Evolutionary conservation across 2,888 invertebrate species (phyloP).

Genomic region (Campoplex nolae): DNA sequence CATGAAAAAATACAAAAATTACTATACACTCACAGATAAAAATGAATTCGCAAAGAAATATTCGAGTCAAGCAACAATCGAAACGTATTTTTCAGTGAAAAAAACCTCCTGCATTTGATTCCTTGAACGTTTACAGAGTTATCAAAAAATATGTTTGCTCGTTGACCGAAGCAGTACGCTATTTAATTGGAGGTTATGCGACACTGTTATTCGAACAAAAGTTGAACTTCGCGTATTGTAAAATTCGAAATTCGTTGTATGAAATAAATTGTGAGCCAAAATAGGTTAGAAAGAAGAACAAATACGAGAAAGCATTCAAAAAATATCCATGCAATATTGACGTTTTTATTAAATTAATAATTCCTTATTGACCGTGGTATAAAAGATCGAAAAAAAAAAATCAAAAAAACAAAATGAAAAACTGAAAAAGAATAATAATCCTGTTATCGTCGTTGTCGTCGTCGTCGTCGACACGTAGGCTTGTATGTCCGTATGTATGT

Average conservation of each 20-base stretch:
- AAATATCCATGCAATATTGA: not conserved
- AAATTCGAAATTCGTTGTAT: slow-evolving; percentile 35
- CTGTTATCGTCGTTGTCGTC: slow-evolving; percentile 49
- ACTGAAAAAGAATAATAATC: not conserved
- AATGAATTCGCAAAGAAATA: not conserved
- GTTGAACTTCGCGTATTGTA: slow-evolving; percentile 43
- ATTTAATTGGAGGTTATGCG: not conserved
- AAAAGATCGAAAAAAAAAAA: slow-evolving; percentile 15
- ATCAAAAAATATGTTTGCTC: no score
- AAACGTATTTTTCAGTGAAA: not conserved
- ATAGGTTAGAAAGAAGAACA: slow-evolving; percentile 33
- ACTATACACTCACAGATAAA: no score
- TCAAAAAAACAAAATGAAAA: no score
- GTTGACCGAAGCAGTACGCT: not conserved
- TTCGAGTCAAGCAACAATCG: not conserved
- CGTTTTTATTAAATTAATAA: not conserved
- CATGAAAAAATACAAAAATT: not conserved
- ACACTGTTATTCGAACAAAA: slow-evolving; percentile 15
- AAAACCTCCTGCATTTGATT: not conserved
- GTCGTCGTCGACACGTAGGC: slow-evolving; percentile 73
- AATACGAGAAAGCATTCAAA: slow-evolving; percentile 19
- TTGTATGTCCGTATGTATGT: slow-evolving; percentile 79
- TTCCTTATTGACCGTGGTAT: not conserved
- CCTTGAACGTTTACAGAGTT: no score
- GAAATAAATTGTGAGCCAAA: slow-evolving; percentile 31